Evolutionary conservation across 2,888 invertebrate genomes (phyloP).

Genomic region (Leptopilina drosophilae): DNA sequence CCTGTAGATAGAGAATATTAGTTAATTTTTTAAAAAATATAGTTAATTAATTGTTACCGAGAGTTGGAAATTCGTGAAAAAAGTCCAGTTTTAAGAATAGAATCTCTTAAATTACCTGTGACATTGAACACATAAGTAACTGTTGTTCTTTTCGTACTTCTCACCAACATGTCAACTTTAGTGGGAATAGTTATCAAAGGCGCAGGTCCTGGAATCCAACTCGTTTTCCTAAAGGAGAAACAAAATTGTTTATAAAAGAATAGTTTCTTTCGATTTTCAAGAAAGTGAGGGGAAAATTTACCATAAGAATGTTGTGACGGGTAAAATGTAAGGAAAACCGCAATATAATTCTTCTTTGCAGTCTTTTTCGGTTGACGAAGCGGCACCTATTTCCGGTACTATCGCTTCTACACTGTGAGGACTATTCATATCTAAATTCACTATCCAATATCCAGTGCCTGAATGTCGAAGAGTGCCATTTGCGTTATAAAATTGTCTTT

Average conservation of each 20-base stretch:
- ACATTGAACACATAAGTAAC: slow-evolving; percentile 78
- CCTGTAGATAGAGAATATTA: slow-evolving; percentile 75
- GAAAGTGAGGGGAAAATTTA: slow-evolving; percentile 62
- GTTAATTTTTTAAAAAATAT: no score
- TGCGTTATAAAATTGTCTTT: slow-evolving; percentile 80
- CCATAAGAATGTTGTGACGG: slow-evolving; percentile 84
- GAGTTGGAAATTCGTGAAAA: no score
- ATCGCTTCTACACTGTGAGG: slow-evolving; percentile 80
- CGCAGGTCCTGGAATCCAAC: slow-evolving; percentile 80
- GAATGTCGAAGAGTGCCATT: slow-evolving; percentile 77
- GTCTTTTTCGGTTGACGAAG: slow-evolving; percentile 77
- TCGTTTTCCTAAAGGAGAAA: slow-evolving; percentile 78
- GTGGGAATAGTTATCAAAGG: slow-evolving; percentile 78
- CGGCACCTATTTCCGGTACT: slow-evolving; percentile 79
- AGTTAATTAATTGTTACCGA: background rate
- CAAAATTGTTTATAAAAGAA: background rate
- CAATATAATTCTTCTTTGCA: slow-evolving; percentile 85
- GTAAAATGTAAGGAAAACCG: slow-evolving; percentile 88
- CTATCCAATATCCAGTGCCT: slow-evolving; percentile 84
- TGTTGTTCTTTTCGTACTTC: slow-evolving; percentile 72
- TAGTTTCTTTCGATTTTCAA: slow-evolving; percentile 10
- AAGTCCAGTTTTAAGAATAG: background rate
- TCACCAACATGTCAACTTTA: slow-evolving; percentile 77
- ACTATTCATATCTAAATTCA: slow-evolving; percentile 87
- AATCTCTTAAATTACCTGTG: slow-evolving; percentile 74